Evolutionary conservation across 2,113 vertebrate species (phyloP).

Genomic region (Dryoscopus gambensis): DNA sequence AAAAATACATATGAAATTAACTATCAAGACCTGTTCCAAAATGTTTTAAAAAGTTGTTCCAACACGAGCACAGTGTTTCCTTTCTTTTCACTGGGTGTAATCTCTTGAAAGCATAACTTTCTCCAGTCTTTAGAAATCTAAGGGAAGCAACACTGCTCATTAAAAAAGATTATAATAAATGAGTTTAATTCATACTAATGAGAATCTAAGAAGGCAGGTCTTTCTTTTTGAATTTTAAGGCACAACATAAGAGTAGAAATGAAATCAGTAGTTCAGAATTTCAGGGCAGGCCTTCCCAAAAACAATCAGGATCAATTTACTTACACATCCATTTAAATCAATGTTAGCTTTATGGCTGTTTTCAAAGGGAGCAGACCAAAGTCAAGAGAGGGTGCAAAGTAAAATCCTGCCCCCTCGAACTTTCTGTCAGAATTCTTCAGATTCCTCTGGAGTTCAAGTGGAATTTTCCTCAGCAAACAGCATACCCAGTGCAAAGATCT

Average conservation of each 20-base stretch:
- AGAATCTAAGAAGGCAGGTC: background rate
- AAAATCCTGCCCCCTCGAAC: conserved; percentile 33
- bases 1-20: background rate
- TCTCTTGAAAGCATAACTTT: background rate
- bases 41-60: background rate
- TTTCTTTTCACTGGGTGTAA: background rate
- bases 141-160: background rate
- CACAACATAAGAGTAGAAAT: background rate
- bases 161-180: background rate
- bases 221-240: background rate
- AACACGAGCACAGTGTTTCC: background rate
- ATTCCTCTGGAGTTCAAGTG: conserved; percentile 57
- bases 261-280: background rate
- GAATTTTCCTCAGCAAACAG: conserved; percentile 55
- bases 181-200: background rate
- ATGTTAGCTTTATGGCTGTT: conserved; percentile 13
- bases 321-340: conserved; percentile 13
- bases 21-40: background rate
- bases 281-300: background rate
- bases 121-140: background rate
- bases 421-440: conserved; percentile 52
- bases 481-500: conserved; percentile 26
- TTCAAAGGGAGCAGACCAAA: conserved; percentile 7
- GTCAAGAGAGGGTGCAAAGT: conserved; percentile 30
- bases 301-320: background rate